phyloP scores from a whole-genome alignment of 2,888 invertebrate genomes.

The Syritta pipiens region DNA sequence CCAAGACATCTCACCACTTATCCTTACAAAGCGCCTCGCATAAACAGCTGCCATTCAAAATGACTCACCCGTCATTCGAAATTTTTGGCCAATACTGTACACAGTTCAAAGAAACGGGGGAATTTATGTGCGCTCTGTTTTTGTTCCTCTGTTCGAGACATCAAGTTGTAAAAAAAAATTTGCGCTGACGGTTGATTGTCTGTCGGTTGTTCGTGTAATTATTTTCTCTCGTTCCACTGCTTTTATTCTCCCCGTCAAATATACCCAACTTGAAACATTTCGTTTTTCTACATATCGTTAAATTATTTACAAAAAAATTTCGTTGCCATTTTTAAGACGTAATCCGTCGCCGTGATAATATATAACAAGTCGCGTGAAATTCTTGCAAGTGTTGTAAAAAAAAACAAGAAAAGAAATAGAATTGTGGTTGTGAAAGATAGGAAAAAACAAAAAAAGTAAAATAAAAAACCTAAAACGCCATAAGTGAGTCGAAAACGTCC shows the following conservation, averaged over 20 bases:
- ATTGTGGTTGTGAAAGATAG: neutral
- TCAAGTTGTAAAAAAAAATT: slow-evolving; percentile 47
- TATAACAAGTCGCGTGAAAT: slow-evolving; percentile 12
- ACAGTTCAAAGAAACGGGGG: slow-evolving; percentile 17
- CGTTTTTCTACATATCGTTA: neutral
- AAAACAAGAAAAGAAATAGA: neutral
- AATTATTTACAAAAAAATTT: slow-evolving; percentile 12
- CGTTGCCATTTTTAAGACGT: slow-evolving; percentile 42
- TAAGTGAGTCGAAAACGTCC: slow-evolving; percentile 48
- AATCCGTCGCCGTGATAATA: slow-evolving; percentile 26
- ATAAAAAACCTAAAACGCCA: slow-evolving; percentile 46
- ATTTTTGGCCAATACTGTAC: slow-evolving; percentile 39
- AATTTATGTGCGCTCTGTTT: slow-evolving; percentile 34
- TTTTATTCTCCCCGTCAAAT: slow-evolving; percentile 30
- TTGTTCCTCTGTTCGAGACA: slow-evolving; percentile 41
- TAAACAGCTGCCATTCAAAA: slow-evolving; percentile 25
- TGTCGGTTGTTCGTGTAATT: slow-evolving; percentile 28
- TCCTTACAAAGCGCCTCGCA: slow-evolving; percentile 19
- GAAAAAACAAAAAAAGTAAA: neutral
- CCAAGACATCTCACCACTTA: neutral
- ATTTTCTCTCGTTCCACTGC: slow-evolving; percentile 14
- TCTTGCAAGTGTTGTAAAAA: slow-evolving; percentile 5
- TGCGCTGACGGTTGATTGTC: slow-evolving; percentile 49
- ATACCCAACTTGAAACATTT: slow-evolving; percentile 1
- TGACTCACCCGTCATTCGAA: slow-evolving; percentile 29